These are phyloP conservation scores for Poeciliopsis gracilis DNA, from an alignment of 2,797 vertebrate species.

Conservation along the genomic window DNA sequence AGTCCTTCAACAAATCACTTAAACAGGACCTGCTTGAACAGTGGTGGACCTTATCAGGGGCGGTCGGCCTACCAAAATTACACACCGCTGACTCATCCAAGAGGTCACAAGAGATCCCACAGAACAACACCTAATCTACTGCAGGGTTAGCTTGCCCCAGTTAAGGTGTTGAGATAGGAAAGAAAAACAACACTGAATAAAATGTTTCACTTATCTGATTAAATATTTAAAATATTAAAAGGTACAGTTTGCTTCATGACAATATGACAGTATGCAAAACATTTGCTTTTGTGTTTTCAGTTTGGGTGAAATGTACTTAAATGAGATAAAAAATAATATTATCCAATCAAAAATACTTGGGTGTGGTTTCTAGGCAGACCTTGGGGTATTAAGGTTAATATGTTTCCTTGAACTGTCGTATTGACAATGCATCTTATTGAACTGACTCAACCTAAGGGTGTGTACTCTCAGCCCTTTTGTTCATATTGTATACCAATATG, in stretches of 20 bases:
- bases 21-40: neutral
- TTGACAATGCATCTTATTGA: neutral
- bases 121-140: neutral
- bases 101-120: neutral
- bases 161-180: neutral
- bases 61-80: neutral
- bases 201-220: neutral
- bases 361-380: neutral
- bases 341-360: neutral
- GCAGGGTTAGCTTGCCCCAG: neutral
- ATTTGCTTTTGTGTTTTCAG: neutral
- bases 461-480: neutral
- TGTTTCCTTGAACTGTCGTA: neutral
- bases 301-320: neutral
- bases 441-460: neutral
- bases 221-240: neutral
- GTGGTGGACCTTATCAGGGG: neutral
- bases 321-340: neutral
- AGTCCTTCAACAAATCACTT: neutral
- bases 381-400: neutral
- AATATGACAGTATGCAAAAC: neutral
- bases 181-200: neutral
- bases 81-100: neutral
- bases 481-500: neutral
- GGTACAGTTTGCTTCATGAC: neutral